A percentile compares a stretch with the other conserved stretches of the same genome.
Conservation (phyloP, 1,140 invertebrate species). For the Drosophila fuyamai region DNA sequence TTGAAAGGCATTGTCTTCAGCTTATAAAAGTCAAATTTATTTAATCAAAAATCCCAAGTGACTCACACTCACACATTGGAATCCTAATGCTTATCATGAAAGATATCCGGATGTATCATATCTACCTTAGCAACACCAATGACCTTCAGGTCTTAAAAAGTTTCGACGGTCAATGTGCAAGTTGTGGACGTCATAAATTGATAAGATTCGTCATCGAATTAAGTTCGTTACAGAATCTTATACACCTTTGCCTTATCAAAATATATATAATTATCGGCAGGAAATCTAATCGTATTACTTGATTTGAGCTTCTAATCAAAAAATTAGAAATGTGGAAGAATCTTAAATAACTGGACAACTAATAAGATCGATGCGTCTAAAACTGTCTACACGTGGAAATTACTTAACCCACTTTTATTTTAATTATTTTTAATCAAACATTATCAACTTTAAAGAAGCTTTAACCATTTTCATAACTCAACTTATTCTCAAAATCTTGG, state of each 20-base stretch:
- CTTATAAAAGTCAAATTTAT: neutral
- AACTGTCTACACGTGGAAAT: neutral
- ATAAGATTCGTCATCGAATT: constrained; percentile 43
- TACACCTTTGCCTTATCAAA: constrained; percentile 21
- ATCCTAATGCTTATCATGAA: constrained; percentile 10
- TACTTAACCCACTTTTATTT: too few relatives aligned
- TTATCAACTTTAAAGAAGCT: too few relatives aligned
- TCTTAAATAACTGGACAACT: neutral
- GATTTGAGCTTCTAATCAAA: constrained; percentile 2
- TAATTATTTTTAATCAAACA: too few relatives aligned
- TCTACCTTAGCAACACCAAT: constrained; percentile 33
- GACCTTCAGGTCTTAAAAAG: constrained; percentile 30
- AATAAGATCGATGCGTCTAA: neutral
- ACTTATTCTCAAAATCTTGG: too few relatives aligned
- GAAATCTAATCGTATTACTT: constrained; percentile 25
- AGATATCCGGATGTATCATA: constrained; percentile 36
- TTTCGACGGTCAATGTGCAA: constrained; percentile 32
- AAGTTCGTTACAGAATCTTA: constrained; percentile 27
- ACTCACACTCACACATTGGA: constrained; percentile 13
- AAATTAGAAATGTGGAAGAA: neutral
- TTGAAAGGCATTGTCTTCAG: neutral
- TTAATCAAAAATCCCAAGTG: constrained; percentile 1
- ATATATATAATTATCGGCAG: constrained; percentile 1
- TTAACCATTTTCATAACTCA: too few relatives aligned
- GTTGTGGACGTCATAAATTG: constrained; percentile 32